These are phyloP conservation scores for Poecilia velifera DNA, from an alignment of 2,797 vertebrate genomes.

Conservation along the genomic window DNA sequence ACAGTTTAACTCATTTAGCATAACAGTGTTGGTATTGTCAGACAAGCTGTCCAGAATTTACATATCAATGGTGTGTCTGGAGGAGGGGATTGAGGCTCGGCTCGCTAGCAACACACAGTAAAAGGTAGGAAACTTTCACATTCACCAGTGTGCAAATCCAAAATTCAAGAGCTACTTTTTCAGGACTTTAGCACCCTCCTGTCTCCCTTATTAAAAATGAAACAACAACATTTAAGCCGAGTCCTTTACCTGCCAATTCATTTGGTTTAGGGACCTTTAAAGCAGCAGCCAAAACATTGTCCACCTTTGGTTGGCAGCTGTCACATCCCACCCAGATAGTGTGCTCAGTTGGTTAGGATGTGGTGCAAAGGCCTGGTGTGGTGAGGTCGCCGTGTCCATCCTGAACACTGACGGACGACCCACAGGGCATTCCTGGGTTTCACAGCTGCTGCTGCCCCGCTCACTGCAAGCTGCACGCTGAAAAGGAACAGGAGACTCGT, in stretches of 20 bases:
- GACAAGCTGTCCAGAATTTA: constrained; percentile 64
- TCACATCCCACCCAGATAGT: constrained; percentile 46
- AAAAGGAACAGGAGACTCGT: constrained; percentile 34
- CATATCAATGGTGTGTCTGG: constrained; percentile 62
- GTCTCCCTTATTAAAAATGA: constrained; percentile 1
- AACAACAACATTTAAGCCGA: constrained; percentile 21
- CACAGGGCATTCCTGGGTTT: constrained; percentile 21
- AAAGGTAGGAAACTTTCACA: constrained; percentile 36
- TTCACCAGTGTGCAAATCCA: constrained; percentile 43
- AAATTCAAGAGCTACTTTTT: constrained; percentile 45
- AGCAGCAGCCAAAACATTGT: constrained; percentile 44
- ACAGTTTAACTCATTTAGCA: constrained; percentile 51
- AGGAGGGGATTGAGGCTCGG: constrained; percentile 46
- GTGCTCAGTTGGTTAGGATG: constrained; percentile 36
- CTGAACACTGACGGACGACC: constrained; percentile 25
- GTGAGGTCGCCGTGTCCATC: constrained; percentile 28
- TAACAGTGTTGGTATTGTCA: constrained; percentile 62
- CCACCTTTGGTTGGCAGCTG: constrained; percentile 29
- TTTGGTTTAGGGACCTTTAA: constrained; percentile 34
- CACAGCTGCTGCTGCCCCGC: neutral
- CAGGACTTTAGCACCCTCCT: constrained; percentile 20
- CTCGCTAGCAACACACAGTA: constrained; percentile 28
- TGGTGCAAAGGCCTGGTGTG: constrained; percentile 36
- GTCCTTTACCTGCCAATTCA: constrained; percentile 40
- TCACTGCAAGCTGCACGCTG: constrained; percentile 81